A percentile compares a stretch with the other conserved stretches of the same genome.
These are phyloP conservation scores for Montipora capitata DNA, from an alignment of 92 coral and sea anemone species.

Conservation along the genomic window DNA sequence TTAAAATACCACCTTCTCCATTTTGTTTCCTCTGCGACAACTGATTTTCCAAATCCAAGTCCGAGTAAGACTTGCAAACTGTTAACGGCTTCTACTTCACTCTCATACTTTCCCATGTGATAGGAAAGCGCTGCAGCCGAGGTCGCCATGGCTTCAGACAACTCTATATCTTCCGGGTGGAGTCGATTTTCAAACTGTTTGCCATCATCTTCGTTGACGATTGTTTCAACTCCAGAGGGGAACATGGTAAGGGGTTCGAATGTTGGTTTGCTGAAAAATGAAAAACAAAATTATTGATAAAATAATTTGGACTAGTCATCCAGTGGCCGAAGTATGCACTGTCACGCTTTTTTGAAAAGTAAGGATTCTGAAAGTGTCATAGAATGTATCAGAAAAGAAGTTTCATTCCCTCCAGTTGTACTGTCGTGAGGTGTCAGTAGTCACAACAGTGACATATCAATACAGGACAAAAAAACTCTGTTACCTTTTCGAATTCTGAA, in stretches of 20 bases:
- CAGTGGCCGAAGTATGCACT: too few relatives aligned
- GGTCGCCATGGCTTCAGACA: slow-evolving; percentile 90
- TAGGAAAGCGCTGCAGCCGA: slow-evolving; percentile 86
- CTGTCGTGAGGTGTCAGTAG: too few relatives aligned
- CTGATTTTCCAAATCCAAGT: slow-evolving; percentile 75
- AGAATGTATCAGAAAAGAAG: too few relatives aligned
- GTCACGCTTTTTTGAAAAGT: too few relatives aligned
- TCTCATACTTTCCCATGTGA: slow-evolving; percentile 77
- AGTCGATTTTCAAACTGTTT: slow-evolving; percentile 80
- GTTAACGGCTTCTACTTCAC: slow-evolving; percentile 43
- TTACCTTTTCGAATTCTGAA: slow-evolving; percentile 27
- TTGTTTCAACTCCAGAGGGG: slow-evolving; percentile 76
- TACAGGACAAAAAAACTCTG: neutral
- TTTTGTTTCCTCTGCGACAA: slow-evolving; percentile 26
- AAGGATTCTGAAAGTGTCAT: too few relatives aligned
- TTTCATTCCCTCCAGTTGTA: too few relatives aligned
- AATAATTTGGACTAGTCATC: too few relatives aligned
- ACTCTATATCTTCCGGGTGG: slow-evolving; percentile 73
- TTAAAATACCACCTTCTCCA: neutral
- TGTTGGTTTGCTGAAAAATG: slow-evolving; percentile 26
- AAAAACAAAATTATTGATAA: too few relatives aligned
- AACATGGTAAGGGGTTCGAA: slow-evolving; percentile 75
- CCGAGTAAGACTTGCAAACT: slow-evolving; percentile 82
- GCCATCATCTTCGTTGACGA: slow-evolving; percentile 51
- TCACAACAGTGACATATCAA: neutral